phyloP scores from a whole-genome alignment of 1,140 invertebrate genomes.

The Armadillidium nasatum region DNA sequence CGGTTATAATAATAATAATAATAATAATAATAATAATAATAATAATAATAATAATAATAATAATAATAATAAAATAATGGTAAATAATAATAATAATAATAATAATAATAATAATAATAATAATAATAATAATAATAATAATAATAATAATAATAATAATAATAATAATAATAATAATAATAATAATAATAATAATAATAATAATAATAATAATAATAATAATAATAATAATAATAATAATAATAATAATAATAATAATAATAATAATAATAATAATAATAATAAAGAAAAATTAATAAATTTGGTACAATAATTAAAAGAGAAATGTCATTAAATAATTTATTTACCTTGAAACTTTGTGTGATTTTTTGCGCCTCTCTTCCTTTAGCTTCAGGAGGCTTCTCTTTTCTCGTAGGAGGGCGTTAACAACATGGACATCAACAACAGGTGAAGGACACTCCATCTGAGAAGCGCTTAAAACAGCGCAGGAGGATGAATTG shows the following conservation, averaged over 20 bases:
- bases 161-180: too few species aligned
- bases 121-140: neutral
- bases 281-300: neutral
- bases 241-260: neutral
- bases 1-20: too few species aligned
- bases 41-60: too few species aligned
- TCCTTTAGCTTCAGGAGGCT: constrained; percentile 46
- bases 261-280: neutral
- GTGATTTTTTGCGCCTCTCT: constrained; percentile 52
- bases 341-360: constrained; percentile 54
- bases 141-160: neutral
- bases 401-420: constrained; percentile 34
- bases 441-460: constrained; percentile 53
- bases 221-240: neutral
- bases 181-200: neutral
- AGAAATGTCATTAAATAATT: neutral
- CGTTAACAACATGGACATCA: constrained; percentile 38
- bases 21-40: neutral
- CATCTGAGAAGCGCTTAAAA: constrained; percentile 52
- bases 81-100: too few species aligned
- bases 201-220: neutral
- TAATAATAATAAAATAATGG: neutral
- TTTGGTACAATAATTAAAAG: too few species aligned
- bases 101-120: constrained; percentile 2
- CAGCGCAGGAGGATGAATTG: constrained; percentile 49